Evolutionary conservation across 2,797 vertebrate genomes (phyloP), one percentile per base, ranked within the genome.

Genomic region (Anguilla anguilla): DNA sequence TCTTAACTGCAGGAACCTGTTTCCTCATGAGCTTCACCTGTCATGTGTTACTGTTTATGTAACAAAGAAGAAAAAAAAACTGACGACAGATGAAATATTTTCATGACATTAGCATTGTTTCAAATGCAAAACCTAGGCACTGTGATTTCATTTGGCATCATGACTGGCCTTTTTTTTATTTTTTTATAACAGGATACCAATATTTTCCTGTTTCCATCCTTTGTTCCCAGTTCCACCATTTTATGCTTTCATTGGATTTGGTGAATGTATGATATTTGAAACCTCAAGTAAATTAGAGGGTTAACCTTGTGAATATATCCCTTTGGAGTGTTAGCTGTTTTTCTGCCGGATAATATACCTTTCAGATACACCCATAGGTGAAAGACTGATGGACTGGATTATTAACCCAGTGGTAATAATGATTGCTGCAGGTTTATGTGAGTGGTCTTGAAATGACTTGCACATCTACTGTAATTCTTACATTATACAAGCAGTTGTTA

Each of bases 391-490:
- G 55, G 51, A n/a, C 28, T 55, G 83, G 49, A 17, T 59, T 39
- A 84, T 31, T 57, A 57, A 57, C 53, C 25, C 51, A 15, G 17
- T n/a, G 6, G 49, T 57, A 13, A 84, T 35, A 49, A 84, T 84
- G 51, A 84, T 84, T 84, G 10, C 83, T 59, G 83, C 51, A 84
- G n/a, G 31, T 84, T 59, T 84, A 19, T 84, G 83, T n/a, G 28
- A 84, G n/a, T 51, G 22, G 79, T 51, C 79, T 51, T 49, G 79
- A 81, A 81, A 81, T 81, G 5, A 81, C 77, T 43, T 81, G 77
- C 79, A 82, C 79, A 82, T 82, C 9, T 51, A 51, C 43, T 25
- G 79, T 61, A 5, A 84, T 39, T 85, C 35, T 85, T 39, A 85
- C 31, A 46, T 59, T 84, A 35, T 17, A 39, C 83, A 84, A n/a